These are phyloP conservation scores for Halcyon leucocephala DNA, from an alignment of 2,797 vertebrate genomes.

Conservation along the genomic window DNA sequence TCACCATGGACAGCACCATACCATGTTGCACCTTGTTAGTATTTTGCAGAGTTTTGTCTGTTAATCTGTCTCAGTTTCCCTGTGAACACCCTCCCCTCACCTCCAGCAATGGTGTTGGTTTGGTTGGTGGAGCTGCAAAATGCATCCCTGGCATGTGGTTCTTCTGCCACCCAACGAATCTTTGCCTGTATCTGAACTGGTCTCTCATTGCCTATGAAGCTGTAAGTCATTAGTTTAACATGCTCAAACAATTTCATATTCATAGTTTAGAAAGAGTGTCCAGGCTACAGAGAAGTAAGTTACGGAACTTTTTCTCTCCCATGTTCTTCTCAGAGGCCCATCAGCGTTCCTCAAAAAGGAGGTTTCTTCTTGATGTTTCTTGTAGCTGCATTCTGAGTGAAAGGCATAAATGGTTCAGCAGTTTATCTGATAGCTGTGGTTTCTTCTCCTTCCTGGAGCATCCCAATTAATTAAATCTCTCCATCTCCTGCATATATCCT, in stretches of 20 bases:
- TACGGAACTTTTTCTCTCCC: neutral
- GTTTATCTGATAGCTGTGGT: conserved; percentile 25
- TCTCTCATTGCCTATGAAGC: neutral
- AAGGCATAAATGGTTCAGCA: neutral
- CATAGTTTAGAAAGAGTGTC: neutral
- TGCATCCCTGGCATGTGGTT: neutral
- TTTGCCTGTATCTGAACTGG: neutral
- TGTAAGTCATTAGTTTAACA: neutral
- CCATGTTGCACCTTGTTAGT: neutral
- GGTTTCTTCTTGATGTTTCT: neutral
- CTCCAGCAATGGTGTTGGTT: neutral
- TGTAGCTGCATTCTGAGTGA: neutral
- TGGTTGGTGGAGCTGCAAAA: neutral
- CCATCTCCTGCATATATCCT: neutral
- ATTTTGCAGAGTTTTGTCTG: neutral
- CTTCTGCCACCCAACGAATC: neutral
- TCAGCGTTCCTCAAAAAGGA: neutral
- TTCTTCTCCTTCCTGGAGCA: conserved; percentile 14
- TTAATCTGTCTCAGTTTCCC: neutral
- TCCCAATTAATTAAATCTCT: neutral
- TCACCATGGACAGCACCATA: fast-evolving
- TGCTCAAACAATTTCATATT: neutral
- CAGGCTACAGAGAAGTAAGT: neutral
- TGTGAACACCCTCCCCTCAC: neutral
- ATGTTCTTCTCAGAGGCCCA: neutral